phyloP scores from a whole-genome alignment of 1,140 invertebrate genomes.

The Steinernema feltiae region DNA sequence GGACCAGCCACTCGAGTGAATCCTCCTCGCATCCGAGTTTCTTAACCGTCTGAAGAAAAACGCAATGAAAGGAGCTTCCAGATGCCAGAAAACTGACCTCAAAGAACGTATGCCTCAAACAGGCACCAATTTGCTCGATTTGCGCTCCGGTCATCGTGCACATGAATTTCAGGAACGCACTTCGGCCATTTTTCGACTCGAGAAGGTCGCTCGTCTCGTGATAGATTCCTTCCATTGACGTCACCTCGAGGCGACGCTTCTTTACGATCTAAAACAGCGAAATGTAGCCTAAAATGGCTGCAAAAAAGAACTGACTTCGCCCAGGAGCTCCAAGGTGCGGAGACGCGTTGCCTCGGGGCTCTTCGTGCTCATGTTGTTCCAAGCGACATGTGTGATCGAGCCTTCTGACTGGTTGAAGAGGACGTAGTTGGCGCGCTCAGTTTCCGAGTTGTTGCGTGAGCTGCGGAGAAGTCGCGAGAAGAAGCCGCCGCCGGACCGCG shows the following conservation, averaged over 20 bases:
- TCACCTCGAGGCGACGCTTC: conserved; percentile 3
- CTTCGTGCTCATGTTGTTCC: conserved; percentile 10
- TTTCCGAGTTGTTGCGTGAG: background rate
- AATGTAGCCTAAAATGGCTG: background rate
- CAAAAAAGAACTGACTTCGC: background rate
- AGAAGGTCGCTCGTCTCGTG: background rate
- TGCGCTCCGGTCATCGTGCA: background rate
- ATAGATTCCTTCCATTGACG: conserved; percentile 4
- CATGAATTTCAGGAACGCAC: background rate
- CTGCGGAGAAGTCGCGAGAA: conserved; percentile 4
- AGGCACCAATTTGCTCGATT: background rate
- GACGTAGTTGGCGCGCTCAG: background rate
- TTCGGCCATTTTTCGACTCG: background rate
- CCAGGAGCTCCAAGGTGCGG: background rate
- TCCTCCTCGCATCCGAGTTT: background rate
- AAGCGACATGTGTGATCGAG: background rate
- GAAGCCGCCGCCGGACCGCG: background rate
- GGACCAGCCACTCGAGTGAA: background rate
- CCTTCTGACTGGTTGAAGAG: background rate
- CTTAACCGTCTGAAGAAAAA: background rate
- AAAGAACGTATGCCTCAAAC: background rate
- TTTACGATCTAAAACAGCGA: background rate
- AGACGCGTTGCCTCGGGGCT: background rate
- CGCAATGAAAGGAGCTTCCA: background rate
- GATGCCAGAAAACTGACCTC: background rate